Evolutionary conservation across 2,888 invertebrate species (phyloP).

Genomic region (Dryocosmus kuriphilus): DNA sequence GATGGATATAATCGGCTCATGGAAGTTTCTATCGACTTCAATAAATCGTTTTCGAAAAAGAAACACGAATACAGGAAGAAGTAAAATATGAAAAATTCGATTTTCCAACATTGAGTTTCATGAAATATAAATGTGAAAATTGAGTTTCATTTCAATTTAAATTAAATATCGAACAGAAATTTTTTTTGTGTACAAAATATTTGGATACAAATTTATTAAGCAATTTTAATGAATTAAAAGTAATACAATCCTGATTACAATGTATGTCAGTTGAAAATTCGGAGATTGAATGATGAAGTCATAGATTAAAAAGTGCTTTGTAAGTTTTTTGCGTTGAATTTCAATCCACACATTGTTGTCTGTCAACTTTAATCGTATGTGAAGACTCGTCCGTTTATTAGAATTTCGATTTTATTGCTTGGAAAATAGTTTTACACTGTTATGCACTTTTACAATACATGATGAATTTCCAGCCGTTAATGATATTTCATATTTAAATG

Average conservation of each 20-base stretch:
- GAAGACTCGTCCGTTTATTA: neutral
- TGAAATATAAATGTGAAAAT: neutral
- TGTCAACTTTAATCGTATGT: neutral
- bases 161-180: neutral
- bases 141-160: neutral
- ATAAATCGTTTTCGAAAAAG: conserved; percentile 20
- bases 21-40: neutral
- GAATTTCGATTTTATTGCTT: neutral
- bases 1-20: conserved; percentile 23
- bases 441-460: neutral
- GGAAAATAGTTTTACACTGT: neutral
- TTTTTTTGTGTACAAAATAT: neutral
- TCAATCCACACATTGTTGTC: neutral
- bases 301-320: neutral
- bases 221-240: neutral
- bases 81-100: neutral
- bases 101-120: neutral
- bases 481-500: neutral
- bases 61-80: neutral
- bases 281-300: neutral
- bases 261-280: too few relatives aligned
- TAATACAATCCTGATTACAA: too few relatives aligned
- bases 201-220: neutral
- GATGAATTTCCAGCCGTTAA: neutral
- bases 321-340: neutral